Base-by-base conservation (phyloP, 2,888 invertebrate species). In the Pycnomerus fuliginosus region DNA sequence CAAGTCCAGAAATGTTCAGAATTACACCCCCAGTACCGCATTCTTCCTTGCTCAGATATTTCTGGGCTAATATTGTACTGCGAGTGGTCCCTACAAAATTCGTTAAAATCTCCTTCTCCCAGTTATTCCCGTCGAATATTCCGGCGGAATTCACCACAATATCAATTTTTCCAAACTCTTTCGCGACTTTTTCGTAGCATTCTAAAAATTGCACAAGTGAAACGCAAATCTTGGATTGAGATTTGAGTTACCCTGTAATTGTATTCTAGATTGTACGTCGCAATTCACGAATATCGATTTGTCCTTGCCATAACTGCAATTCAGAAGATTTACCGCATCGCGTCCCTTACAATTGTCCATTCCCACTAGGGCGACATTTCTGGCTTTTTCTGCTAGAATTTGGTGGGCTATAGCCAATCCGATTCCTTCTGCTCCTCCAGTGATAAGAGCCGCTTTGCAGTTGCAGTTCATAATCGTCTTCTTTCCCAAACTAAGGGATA, bases 41-140 rank as follows among this genome's bases (percentile, higher is more conserved):
- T 10, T 65, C 67, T 53, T 72, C 68, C 42, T 63, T 69, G 11
- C 72, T 67, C 56, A 76, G 62, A 56, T 72, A 67, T 32, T 73
- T 61, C 37, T 74, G 58, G 1, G 69, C 74, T 16, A 74, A 53
- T 10, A 68, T 44, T 1, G 66, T 69, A 3, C 70, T 70, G 8
- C 69, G 56, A 16, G 74, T 67, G 3, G 70, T 65, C 8, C 73
- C 74, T 51, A 66, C 64, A 44, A 71, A 57, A 47, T 73, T 72
- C 2, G 65, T 67, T 16, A 59, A 82, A 16, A 87, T 80, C 68
- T 85, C 56, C 5, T 83, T 73, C 63, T 87, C 85, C 86, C 86
- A 87, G 61, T 84, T 80, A 53, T 82, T 73, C 61, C 87, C 86
- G 65, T 86, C 84, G 38, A 51, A 52, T 24, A 58, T 25, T 2